Percentiles rank a stretch among this genome's conserved stretches.
These are phyloP conservation scores for Marmota monax DNA, from an alignment of 2,113 vertebrate species.

Conservation along the genomic window DNA sequence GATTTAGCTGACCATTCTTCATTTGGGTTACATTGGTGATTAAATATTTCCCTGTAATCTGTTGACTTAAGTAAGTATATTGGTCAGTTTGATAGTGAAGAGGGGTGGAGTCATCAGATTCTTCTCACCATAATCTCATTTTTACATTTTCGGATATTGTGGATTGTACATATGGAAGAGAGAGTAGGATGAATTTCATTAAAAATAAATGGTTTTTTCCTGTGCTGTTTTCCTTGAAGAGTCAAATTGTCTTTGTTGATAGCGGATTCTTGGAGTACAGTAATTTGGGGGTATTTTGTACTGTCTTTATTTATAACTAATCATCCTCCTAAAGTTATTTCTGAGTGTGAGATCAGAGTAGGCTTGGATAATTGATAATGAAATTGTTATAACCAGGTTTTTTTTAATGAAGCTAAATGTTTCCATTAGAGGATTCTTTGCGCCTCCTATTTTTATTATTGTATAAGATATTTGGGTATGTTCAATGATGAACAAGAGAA, in stretches of 20 bases:
- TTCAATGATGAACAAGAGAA: constrained; percentile 49
- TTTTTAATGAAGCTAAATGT: constrained; percentile 17
- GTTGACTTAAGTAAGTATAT: background rate
- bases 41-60: constrained; percentile 24
- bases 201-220: background rate
- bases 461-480: constrained; percentile 46
- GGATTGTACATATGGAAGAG: background rate
- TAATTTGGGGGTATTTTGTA: background rate
- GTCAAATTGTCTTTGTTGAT: background rate
- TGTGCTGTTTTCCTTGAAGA: constrained; percentile 4
- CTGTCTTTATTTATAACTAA: background rate
- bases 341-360: background rate
- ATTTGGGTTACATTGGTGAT: background rate
- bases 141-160: background rate
- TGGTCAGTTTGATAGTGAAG: background rate
- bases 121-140: background rate
- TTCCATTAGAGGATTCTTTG: background rate
- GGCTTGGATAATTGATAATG: background rate
- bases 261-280: background rate
- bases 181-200: constrained; percentile 8
- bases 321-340: constrained; percentile 32
- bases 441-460: background rate
- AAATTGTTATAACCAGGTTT: background rate
- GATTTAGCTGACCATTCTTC: background rate
- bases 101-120: background rate